These are phyloP conservation scores for Leptosomus discolor DNA, from an alignment of 2,113 vertebrate genomes.

Conservation along the genomic window DNA sequence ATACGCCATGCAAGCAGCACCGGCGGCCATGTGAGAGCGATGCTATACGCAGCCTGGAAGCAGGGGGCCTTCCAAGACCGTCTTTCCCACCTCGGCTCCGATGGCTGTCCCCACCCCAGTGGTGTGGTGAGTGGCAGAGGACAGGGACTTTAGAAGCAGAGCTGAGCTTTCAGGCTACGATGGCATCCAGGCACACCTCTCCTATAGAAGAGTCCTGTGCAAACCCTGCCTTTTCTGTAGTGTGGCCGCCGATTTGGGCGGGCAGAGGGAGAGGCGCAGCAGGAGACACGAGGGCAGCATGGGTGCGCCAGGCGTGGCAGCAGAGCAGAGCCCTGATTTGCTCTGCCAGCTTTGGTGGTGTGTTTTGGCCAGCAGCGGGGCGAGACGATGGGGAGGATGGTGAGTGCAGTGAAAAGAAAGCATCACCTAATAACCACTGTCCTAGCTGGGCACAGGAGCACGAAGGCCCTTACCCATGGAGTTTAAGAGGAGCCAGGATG, in stretches of 20 bases:
- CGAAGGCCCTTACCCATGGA: background rate
- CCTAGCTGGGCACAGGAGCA: background rate
- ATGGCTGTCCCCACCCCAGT: background rate
- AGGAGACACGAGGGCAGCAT: background rate
- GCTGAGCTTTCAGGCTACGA: background rate
- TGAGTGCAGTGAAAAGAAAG: background rate
- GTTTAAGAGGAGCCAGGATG: background rate
- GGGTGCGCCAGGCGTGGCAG: accelerated
- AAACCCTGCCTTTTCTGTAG: background rate
- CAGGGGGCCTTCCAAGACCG: conserved; percentile 64
- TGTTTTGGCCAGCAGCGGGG: background rate
- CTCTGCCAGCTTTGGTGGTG: background rate
- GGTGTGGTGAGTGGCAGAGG: background rate
- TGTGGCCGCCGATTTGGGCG: background rate
- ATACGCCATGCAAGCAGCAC: background rate
- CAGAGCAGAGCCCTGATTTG: background rate
- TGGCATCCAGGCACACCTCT: background rate
- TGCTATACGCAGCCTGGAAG: conserved; percentile 53
- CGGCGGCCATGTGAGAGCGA: background rate
- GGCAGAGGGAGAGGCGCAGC: background rate
- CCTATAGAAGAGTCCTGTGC: background rate
- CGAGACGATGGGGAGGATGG: background rate
- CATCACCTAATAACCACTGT: background rate
- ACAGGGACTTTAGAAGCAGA: background rate
- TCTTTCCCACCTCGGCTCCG: background rate